Percentiles rank a stretch among this genome's conserved stretches.
Evolutionary conservation across 2,113 vertebrate genomes (phyloP).

Genomic region (Triplophysa siluroides): DNA sequence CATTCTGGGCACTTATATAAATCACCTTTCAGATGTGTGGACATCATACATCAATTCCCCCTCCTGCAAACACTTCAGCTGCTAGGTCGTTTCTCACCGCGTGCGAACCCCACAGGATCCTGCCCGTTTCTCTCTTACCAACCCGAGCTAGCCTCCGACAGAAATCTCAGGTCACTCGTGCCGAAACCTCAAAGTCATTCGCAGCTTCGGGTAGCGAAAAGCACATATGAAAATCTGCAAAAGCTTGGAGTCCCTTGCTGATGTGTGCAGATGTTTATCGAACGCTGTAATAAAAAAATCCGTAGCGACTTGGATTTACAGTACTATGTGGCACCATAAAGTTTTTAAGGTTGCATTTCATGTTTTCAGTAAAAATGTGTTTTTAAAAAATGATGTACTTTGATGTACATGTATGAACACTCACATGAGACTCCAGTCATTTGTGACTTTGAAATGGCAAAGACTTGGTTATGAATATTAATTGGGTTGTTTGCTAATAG

Average conservation of each 20-base stretch:
- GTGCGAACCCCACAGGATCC: slow-evolving; percentile 53
- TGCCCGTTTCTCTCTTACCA: slow-evolving; percentile 27
- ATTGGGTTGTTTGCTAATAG: no score
- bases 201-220: slow-evolving; percentile 42
- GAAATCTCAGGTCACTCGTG: slow-evolving; percentile 30
- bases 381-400: no score
- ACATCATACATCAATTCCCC: slow-evolving; percentile 59
- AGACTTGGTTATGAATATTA: no score
- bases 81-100: slow-evolving; percentile 20
- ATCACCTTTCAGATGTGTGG: slow-evolving; percentile 55
- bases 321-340: background rate
- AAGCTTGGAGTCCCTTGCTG: slow-evolving; percentile 13
- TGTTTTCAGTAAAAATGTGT: background rate
- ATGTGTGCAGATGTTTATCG: slow-evolving; percentile 22
- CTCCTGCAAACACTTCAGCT: slow-evolving; percentile 35
- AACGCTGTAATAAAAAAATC: slow-evolving; percentile 12
- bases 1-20: slow-evolving; percentile 55
- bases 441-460: no score
- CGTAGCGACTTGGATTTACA: slow-evolving; percentile 9
- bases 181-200: slow-evolving; percentile 44
- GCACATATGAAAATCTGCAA: slow-evolving; percentile 36
- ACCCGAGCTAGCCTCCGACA: slow-evolving; percentile 11
- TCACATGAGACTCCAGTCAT: no score
- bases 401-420: no score
- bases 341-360: no score